phyloP scores from a whole-genome alignment of 2,113 vertebrate species.

The Prinia subflava region DNA sequence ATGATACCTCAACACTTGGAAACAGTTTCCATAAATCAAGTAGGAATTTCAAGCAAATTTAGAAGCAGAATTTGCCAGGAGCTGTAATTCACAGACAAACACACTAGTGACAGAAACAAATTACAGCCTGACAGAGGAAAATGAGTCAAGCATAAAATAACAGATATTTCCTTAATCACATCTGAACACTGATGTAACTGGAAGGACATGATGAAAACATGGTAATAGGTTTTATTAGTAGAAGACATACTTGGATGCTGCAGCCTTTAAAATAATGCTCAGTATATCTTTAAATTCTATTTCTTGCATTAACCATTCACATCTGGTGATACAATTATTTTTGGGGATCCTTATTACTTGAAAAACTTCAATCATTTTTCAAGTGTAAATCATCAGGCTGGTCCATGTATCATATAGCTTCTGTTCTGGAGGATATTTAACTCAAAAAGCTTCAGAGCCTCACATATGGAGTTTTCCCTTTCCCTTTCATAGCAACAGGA shows the following conservation, averaged over 20 bases:
- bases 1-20: not conserved
- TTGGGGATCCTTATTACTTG: not conserved
- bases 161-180: not conserved
- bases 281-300: not conserved
- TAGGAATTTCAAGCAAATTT: not conserved
- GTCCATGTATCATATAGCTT: not conserved
- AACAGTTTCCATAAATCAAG: rapidly evolving
- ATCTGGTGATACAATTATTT: not conserved
- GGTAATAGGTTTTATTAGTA: not conserved
- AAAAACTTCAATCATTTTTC: not conserved
- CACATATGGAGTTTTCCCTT: not conserved
- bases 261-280: not conserved
- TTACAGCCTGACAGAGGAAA: not conserved
- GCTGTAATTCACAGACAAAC: not conserved
- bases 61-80: not conserved
- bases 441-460: not conserved
- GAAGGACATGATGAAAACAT: not conserved
- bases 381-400: not conserved
- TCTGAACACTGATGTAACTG: not conserved
- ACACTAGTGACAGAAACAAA: not conserved
- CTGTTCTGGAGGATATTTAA: not conserved
- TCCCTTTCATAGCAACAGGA: not conserved
- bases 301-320: not conserved
- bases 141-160: not conserved
- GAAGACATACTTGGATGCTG: not conserved